Percentiles rank a stretch among this genome's conserved stretches.
Conservation (phyloP, 2,888 invertebrate species). For the Pollenia amentaria region DNA sequence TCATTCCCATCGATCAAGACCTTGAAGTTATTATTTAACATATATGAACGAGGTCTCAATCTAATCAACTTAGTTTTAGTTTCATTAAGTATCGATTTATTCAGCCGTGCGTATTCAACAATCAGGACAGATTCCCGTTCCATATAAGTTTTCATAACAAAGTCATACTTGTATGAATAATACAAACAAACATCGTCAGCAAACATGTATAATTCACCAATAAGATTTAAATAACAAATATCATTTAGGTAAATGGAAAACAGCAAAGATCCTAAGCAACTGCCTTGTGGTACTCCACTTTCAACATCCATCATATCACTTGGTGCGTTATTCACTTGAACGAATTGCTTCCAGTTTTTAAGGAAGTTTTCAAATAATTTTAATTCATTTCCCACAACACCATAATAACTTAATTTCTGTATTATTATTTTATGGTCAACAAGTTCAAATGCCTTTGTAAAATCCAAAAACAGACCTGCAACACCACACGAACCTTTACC, state of each 20-base stretch:
- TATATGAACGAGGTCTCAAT: no score
- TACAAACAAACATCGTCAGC: no score
- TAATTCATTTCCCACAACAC: background rate
- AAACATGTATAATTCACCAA: no score
- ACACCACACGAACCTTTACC: no score
- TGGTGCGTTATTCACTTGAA: background rate
- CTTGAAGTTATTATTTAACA: no score
- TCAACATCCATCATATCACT: background rate
- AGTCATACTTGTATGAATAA: no score
- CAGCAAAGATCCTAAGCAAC: background rate
- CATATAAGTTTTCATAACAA: background rate
- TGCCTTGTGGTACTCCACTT: no score
- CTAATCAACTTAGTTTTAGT: background rate
- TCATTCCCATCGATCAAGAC: no score
- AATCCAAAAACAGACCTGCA: no score
- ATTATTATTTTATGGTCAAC: no score
- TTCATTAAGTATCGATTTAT: background rate
- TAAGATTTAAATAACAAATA: no score
- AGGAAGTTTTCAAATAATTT: background rate
- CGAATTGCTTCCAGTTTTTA: background rate
- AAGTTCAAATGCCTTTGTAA: no score
- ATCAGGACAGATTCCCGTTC: background rate
- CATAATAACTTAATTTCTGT: constrained; percentile 1
- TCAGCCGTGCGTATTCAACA: background rate
- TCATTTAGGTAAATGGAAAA: background rate